Evolutionary conservation across 1,140 invertebrate species (phyloP).

Genomic region (Bathynomus jamesi): DNA sequence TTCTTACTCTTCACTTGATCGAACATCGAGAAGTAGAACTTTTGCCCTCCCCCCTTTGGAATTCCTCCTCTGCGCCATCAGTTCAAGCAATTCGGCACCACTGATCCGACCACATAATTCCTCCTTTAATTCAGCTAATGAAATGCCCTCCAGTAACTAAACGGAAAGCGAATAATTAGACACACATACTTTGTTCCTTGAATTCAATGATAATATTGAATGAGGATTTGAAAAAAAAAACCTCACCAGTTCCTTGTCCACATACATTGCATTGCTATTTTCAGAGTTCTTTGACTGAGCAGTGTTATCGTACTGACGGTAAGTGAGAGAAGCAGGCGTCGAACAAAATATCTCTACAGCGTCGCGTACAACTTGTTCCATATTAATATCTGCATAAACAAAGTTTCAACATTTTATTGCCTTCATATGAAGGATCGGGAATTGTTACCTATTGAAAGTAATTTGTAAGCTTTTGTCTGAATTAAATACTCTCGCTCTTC

Average conservation of each 20-base stretch:
- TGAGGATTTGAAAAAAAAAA: no score
- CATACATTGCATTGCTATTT: no score
- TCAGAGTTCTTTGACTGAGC: no score
- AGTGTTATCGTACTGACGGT: no score
- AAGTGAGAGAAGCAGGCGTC: slow-evolving; percentile 81
- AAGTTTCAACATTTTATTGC: no score
- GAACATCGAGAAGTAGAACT: slow-evolving; percentile 66
- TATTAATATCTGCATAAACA: slow-evolving; percentile 80
- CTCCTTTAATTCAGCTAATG: slow-evolving; percentile 56
- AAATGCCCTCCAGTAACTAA: slow-evolving; percentile 62
- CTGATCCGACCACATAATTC: slow-evolving; percentile 76
- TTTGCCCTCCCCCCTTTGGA: slow-evolving; percentile 53
- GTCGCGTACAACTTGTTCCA: slow-evolving; percentile 82
- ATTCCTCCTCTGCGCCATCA: slow-evolving; percentile 51
- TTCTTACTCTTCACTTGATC: slow-evolving; percentile 60
- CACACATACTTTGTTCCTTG: no score
- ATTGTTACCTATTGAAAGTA: no score
- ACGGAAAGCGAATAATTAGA: slow-evolving; percentile 35
- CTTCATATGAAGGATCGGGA: no score
- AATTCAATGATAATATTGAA: no score
- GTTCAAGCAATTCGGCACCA: slow-evolving; percentile 67
- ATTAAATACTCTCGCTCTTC: no score
- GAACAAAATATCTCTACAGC: slow-evolving; percentile 75
- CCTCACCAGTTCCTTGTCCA: no score
- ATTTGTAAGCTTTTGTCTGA: no score